Evolutionary conservation across 53 echinoderm and acorn worm species (phyloP), one percentile per base, ranked within the genome.

Genomic region (Arbacia lixula): DNA sequence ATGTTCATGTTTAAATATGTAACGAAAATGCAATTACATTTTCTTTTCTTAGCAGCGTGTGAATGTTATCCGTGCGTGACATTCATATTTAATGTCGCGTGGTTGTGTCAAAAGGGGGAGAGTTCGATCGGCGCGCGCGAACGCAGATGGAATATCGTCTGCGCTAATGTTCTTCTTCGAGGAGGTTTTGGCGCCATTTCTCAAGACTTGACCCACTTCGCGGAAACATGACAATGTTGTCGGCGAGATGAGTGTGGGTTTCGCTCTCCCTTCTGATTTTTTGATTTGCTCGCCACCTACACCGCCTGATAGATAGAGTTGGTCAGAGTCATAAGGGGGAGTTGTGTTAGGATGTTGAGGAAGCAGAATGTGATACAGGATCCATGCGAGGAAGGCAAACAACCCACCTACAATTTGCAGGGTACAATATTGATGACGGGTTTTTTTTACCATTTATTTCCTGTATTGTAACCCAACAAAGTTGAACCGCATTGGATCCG

Each of bases 191-290:
- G 43, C 43, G 43, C 72, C 41, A 39, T 46, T 72, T 57, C 16
- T 0, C 51, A 14, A 27, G 43, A 46, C 72, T 72, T 49, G 72
- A 72, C 72, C 72, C 40, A 40, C 12, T 26, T 72, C 28, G 25
- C 5, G 2, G 72, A 49, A 46, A 72, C 72, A 46, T 72, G 72
- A 67, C 67, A 67, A 67, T 67, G 67, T 67, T n/a, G 39, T 67
- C 67, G 67, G 19, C 36, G 39, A 38, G 67, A 67, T 67, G 67
- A 67, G 40, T 67, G 36, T 67, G 67, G 36, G 36, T 39, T 67
- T 16, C 22, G 36, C 38, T 38, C 39, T 32, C 25, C 39, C 24
- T 67, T 37, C 21, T 67, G 20, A 31, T 25, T 21, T 9, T 67
- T 67, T 38, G 22, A 6, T 67, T 67, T 67, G 67, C 19, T 8